Base-by-base conservation (phyloP, 2,888 invertebrate species). In the Polia nebulosa region DNA sequence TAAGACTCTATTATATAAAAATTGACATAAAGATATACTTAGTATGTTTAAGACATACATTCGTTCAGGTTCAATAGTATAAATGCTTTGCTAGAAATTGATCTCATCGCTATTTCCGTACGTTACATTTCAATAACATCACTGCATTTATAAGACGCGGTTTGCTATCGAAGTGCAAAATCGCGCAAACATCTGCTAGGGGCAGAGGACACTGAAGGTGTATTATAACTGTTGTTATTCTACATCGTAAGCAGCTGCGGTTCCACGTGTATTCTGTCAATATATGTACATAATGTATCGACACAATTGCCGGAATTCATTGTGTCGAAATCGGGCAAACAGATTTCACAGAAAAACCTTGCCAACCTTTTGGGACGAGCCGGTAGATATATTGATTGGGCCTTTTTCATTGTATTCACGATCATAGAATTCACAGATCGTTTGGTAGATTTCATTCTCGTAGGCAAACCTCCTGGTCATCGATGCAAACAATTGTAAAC, bases 201-300 rank as follows among this genome's bases (percentile, higher is more conserved):
- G 74, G 65, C 74, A 80, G 65, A 79, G 51, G 73, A 80, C 66
- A 77, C 66, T 66, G 72, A 71, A 73, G 76, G 70, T 79, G 74
- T 76, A 76, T 83, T 68, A 66, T 75, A 62, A 76, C 66, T 80
- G 60, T 76, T 76, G 62, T 69, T 75, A 72, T 81, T 69, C 56
- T 65, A 81, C 78, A 62, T 73, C 79, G 85, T 83, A 86, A 87
- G 82, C 81, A 92, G 92, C 92, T 92, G 92, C 89, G 85, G 78
- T 76, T 83, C 81, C 86, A 88, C 81, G 78, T 80, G 78, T 82
- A 77, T 74, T 70, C 67, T 81, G 82, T 82, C 86, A 85, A 86
- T 84, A 84, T 79, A 82, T 84, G 83, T 79, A 82, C 82, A 87
- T 85, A 81, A 78, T 73, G 81, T 80, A 70, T 67, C 73, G 69